Conservation (phyloP, 2,797 vertebrate genomes). For the Phataginus tetradactyla region DNA sequence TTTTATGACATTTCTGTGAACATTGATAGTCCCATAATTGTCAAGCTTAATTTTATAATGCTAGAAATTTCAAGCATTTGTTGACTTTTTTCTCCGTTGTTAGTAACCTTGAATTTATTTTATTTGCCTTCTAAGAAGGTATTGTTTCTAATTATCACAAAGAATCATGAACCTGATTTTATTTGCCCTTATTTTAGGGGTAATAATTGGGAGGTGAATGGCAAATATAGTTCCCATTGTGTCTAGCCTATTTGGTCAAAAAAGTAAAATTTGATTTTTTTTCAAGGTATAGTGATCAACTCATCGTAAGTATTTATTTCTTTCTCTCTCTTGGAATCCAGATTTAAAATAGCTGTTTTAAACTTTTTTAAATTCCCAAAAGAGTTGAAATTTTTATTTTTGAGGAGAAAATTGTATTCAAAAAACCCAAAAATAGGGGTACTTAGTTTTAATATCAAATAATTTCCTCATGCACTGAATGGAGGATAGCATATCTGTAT, state of each 20-base stretch:
- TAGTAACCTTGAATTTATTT: slow-evolving; percentile 37
- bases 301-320: background rate
- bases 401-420: slow-evolving; percentile 36
- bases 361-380: slow-evolving; percentile 34
- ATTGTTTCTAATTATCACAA: slow-evolving; percentile 40
- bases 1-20: slow-evolving; percentile 8
- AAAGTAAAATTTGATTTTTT: slow-evolving; percentile 24
- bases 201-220: background rate
- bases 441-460: slow-evolving; percentile 41
- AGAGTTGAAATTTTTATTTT: slow-evolving; percentile 47
- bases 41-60: background rate
- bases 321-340: slow-evolving; percentile 31
- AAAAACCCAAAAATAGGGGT: slow-evolving; percentile 34
- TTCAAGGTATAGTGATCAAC: background rate
- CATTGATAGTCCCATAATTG: background rate
- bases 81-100: slow-evolving; percentile 47
- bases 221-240: background rate
- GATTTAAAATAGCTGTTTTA: slow-evolving; percentile 56
- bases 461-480: background rate
- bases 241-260: slow-evolving; percentile 34
- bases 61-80: slow-evolving; percentile 31
- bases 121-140: slow-evolving; percentile 71
- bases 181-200: slow-evolving; percentile 13
- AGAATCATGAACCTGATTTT: slow-evolving; percentile 32
- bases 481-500: background rate